Base-by-base conservation (phyloP, 1,140 invertebrate genomes). In the Mycetomoellerius zeteki region DNA sequence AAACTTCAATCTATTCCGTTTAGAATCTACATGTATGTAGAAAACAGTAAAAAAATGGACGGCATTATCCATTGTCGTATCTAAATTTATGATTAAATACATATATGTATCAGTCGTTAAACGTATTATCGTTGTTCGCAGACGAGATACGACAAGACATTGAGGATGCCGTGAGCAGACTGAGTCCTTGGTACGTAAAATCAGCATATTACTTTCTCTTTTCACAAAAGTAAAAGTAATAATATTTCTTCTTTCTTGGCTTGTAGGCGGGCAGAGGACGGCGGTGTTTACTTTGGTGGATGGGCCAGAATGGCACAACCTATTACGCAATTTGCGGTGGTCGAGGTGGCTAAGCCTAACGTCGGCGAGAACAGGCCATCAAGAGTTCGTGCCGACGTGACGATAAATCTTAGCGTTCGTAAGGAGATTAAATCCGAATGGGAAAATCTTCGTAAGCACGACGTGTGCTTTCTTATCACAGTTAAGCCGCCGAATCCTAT, bases 261-360 rank as follows among this genome's bases (percentile, higher is more conserved):
- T 27, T 88, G 30, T 10, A 98, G 97, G 98, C 96, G 96, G 95
- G 96, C 98, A 10, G 99, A 99, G 96, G 98, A 99, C 94, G 97
- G 96, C 0, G 97, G 96, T 73, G 97, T 97, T 43, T 97, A 98
- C 90, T 99, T 99, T 96, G 98, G 98, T 8, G 99, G 99, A 21
- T 99, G 99, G 99, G 99, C 99, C 0, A 96, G 99, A 86, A 99
- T 99, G 99, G 99, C 99, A 2, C 98, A 99, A 91, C 98, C 99
- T 0, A 98, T 99, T 58, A 96, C 97, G 8, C 97, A 97, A 85
- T 99, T 99, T 95, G 98, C 98, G 14, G 98, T 99, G 21, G 98
- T 99, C n/a, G 99, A 99, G 96, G 98, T 98, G 1, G 97, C 97
- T 0, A 98, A 98, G 92, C 98, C 98, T 0, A 98, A 98, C 94